A percentile compares a stretch with the other conserved stretches of the same genome.
Conservation (phyloP, 2,888 invertebrate species). For the Seladonia tumulorum region DNA sequence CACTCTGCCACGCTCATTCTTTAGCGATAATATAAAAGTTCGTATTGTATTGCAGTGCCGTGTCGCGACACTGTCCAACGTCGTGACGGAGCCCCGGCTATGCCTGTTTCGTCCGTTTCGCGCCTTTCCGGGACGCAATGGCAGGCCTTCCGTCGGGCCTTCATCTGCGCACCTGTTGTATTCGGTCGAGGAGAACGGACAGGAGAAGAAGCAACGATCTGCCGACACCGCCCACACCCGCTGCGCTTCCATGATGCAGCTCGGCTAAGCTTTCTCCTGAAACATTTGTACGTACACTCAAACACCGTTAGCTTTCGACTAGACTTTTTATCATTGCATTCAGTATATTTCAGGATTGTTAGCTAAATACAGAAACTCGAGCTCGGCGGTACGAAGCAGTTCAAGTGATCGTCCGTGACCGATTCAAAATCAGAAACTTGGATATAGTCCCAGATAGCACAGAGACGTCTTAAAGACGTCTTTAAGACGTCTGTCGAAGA, state of each 20-base stretch:
- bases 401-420: too few relatives aligned
- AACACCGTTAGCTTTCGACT: conserved; percentile 35
- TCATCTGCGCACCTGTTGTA: conserved; percentile 80
- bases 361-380: background rate
- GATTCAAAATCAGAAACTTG: too few relatives aligned
- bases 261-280: conserved; percentile 88
- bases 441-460: too few relatives aligned
- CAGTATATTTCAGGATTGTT: background rate
- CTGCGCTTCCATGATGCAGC: conserved; percentile 85
- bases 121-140: conserved; percentile 42
- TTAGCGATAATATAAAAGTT: conserved; percentile 65
- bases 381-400: too few relatives aligned
- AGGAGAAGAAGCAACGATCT: conserved; percentile 69
- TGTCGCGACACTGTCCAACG: conserved; percentile 30
- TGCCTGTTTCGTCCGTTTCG: conserved; percentile 31
- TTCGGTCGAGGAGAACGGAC: conserved; percentile 71
- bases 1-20: conserved; percentile 26
- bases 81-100: conserved; percentile 17
- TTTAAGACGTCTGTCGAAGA: too few relatives aligned
- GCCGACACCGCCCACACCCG: conserved; percentile 46
- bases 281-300: conserved; percentile 80
- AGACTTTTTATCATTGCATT: background rate
- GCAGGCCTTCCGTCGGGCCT: conserved; percentile 64
- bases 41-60: conserved; percentile 41
- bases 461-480: too few relatives aligned